Evolutionary conservation across 1,140 invertebrate genomes (phyloP), one percentile per base, ranked within the genome.

Genomic region (Eumeta japonica): DNA sequence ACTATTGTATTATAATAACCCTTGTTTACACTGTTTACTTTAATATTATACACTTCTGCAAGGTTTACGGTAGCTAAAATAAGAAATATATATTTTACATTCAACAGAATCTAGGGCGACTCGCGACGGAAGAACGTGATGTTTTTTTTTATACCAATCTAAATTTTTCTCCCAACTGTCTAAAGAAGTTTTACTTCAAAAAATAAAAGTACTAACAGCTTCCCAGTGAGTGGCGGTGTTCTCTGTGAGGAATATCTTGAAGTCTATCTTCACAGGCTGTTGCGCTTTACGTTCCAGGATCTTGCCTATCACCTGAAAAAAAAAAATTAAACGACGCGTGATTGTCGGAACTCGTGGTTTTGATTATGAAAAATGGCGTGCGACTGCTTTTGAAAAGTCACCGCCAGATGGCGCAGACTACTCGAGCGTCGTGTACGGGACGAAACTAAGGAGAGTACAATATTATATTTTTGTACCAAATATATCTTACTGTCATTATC

Each of bases 181-280:
- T 24, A 24, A 5, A 24, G 20, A 5, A 16, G 36, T 37, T 10
- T 5, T 16, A 12, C 7, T 13, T 39, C 3, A 12, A 30, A 44
- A 10, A 28, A n/a, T n/a, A n/a, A n/a, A 14, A 43, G 9, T 49
- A 65, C 74, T 72, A 35, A 92, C 81, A 32, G 89, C 87, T 66
- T 92, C 87, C 90, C 90, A 94, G 52, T 80, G 79, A 10, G 86
- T 85, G 42, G 82, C 81, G 37, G 84, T 83, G 46, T 82, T 83
- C 55, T 89, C 84, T 15, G 87, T 89, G 42, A 93, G 78, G 54
- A 82, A 83, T 45, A 93, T 82, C 52, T 84, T 84, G 68, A 93
- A 90, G 32, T 83, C 81, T 42, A 90, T 78, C 48, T 85, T 83
- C 45, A 87, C 79, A 31, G 83, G 81, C 64, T 79, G 80, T 35